Evolutionary conservation across 2,113 vertebrate genomes (phyloP), one percentile per base, ranked within the genome.

Genomic region (Alligator sinensis): DNA sequence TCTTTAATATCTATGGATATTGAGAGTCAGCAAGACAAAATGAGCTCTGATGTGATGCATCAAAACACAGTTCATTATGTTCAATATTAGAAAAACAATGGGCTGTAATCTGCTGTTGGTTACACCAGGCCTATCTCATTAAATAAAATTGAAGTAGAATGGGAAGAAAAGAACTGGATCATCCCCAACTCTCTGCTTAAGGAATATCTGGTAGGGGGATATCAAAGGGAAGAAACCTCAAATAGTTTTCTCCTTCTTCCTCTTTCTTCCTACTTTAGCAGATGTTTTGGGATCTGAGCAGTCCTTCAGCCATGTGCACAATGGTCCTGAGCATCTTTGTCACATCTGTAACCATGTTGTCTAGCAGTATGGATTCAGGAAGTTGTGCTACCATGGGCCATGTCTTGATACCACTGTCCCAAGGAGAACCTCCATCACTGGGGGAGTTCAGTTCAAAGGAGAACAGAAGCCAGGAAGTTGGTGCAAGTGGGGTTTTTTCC

Each of bases 21-120:
- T 61, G 78, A 70, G 7, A 75, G 34, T 38, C 75, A 86, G 11
- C n/a, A 94, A 92, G 93, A 78, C 9, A 86, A 92, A 93, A 87
- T 28, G 61, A 82, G 76, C 24, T 86, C 14, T 28, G 13, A 92
- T 80, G 18, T 8, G 70, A 57, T 38, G 57, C 7, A 60, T 4
- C 62, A 82, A 84, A 93, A 76, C 38, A 88, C 9, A 72, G 27
- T 59, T 86, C 55, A 63, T 72, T 80, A 21, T 78, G 4, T 58
- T 80, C 17, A 78, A 6, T 57, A 4, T 57, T 72, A 24, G 30
- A 63, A 91, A 88, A 93, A 82, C 16, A 90, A 13, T 54, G 74
- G 18, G 17, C 15, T 78, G 21, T 75, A 82, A 13, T 88, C 34
- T 89, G 7, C 14, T 25, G 4, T n/a, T 9, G 2, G 6, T 70